These are phyloP conservation scores for Oligia latruncula DNA, from an alignment of 2,888 invertebrate genomes.

Conservation along the genomic window DNA sequence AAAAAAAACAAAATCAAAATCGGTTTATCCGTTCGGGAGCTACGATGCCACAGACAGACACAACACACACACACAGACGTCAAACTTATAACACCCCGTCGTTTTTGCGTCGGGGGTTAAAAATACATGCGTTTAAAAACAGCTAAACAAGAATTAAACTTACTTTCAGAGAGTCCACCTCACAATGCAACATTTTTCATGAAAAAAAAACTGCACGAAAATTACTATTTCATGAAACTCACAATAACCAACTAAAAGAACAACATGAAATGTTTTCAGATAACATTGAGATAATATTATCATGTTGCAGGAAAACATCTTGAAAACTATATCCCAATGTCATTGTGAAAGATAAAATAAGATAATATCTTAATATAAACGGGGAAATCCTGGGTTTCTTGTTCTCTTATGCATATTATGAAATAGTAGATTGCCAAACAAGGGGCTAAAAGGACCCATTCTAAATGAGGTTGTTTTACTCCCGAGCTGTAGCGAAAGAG, in stretches of 20 bases:
- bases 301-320: slow-evolving; percentile 44
- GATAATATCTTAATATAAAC: slow-evolving; percentile 31
- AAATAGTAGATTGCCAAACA: neutral
- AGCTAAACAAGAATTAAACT: slow-evolving; percentile 24
- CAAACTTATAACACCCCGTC: too few species aligned
- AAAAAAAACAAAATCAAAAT: too few species aligned
- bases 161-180: slow-evolving; percentile 79
- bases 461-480: too few species aligned
- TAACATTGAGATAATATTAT: slow-evolving; percentile 64
- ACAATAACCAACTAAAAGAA: slow-evolving; percentile 57
- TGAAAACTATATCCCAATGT: slow-evolving; percentile 48
- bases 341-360: slow-evolving; percentile 43
- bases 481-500: too few species aligned
- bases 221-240: slow-evolving; percentile 58
- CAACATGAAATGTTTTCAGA: slow-evolving; percentile 60
- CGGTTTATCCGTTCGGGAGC: too few species aligned
- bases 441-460: too few species aligned
- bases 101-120: too few species aligned
- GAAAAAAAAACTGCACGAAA: slow-evolving; percentile 42
- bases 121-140: neutral
- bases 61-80: too few species aligned
- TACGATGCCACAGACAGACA: too few species aligned
- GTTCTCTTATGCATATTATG: neutral
- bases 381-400: slow-evolving; percentile 33
- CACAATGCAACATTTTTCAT: slow-evolving; percentile 78